Evolutionary conservation across 2,113 vertebrate species (phyloP).

Genomic region (Penelope pileata): DNA sequence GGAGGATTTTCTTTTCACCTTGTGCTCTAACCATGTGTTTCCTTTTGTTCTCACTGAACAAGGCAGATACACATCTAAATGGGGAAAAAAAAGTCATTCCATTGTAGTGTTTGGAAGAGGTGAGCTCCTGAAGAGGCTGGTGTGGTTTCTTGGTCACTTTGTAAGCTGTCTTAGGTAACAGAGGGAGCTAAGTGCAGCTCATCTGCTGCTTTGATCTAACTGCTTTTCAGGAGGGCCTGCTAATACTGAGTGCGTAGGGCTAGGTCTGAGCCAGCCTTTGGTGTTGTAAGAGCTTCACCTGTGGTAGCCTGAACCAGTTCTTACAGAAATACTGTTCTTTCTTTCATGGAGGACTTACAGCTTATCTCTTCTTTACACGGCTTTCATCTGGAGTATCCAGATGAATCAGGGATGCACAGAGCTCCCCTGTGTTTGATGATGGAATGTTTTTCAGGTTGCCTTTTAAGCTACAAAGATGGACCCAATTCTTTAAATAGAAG

Average conservation of each 20-base stretch:
- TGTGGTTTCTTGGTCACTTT: neutral
- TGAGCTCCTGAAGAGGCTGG: neutral
- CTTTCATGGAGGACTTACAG: fast-evolving
- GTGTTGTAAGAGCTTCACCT: neutral
- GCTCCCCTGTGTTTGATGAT: neutral
- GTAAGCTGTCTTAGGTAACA: neutral
- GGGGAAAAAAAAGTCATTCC: neutral
- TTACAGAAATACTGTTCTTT: neutral
- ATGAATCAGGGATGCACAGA: neutral
- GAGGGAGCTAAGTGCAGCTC: neutral
- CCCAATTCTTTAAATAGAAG: neutral
- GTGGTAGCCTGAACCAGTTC: neutral
- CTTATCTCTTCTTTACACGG: neutral
- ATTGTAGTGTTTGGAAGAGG: neutral
- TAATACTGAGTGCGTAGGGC: neutral
- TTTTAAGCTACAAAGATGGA: neutral
- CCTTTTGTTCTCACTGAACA: neutral
- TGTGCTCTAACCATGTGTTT: neutral
- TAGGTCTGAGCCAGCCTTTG: neutral
- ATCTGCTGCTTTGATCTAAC: neutral
- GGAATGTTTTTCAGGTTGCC: neutral
- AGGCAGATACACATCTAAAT: neutral
- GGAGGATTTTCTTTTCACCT: neutral
- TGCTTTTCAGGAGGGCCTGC: neutral
- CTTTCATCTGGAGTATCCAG: neutral